Conservation (phyloP, 1,140 invertebrate species). For the Drosophila erecta region DNA sequence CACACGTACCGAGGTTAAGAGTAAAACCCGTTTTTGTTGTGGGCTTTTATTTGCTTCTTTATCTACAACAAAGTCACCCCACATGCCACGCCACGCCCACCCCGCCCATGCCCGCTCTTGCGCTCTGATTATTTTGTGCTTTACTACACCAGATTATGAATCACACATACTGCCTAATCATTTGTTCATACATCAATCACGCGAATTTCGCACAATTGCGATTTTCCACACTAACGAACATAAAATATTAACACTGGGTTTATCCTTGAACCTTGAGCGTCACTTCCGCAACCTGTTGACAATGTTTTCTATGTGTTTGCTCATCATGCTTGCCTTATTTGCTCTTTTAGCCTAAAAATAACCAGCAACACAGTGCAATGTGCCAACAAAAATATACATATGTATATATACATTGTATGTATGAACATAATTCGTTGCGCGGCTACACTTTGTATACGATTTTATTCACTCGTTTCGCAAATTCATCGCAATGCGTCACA, state of each 20-base stretch:
- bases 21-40: conserved; percentile 52
- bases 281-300: conserved; percentile 82
- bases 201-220: conserved; percentile 25
- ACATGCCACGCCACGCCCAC: conserved; percentile 42
- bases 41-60: conserved; percentile 3
- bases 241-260: conserved; percentile 14
- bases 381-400: conserved; percentile 53
- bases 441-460: conserved; percentile 1
- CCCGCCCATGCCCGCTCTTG: conserved; percentile 22
- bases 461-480: conserved; percentile 8
- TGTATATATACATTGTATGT: no score
- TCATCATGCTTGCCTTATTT: conserved; percentile 29
- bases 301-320: conserved; percentile 46
- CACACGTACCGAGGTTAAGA: conserved; percentile 69
- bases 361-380: conserved; percentile 61
- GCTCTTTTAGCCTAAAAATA: conserved; percentile 63
- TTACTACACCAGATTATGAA: conserved; percentile 48
- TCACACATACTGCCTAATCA: conserved; percentile 54
- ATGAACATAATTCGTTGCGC: neutral
- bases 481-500: conserved; percentile 41
- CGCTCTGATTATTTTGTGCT: conserved; percentile 39
- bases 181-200: conserved; percentile 52
- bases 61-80: conserved; percentile 33
- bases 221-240: conserved; percentile 4
- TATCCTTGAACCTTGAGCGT: conserved; percentile 57